Evolutionary conservation across 2,888 invertebrate genomes (phyloP).

Genomic region (Augochlorella aurata): DNA sequence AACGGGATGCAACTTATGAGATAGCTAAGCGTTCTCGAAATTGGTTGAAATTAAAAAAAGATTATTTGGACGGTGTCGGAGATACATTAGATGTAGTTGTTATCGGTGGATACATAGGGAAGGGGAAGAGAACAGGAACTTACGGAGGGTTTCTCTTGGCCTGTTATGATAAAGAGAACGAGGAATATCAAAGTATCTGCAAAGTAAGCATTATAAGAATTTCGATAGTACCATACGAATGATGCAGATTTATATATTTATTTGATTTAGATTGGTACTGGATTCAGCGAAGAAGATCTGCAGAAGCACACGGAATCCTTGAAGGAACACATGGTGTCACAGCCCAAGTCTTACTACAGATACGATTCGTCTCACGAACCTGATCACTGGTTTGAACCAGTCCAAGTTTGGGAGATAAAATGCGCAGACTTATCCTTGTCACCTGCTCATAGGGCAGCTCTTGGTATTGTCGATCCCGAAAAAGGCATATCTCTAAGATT

Average conservation of each 20-base stretch:
- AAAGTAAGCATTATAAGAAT: constrained; percentile 85
- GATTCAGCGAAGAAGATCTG: constrained; percentile 96
- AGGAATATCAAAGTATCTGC: constrained; percentile 96
- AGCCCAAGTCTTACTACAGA: constrained; percentile 91
- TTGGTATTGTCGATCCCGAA: constrained; percentile 92
- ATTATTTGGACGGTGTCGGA: constrained; percentile 97
- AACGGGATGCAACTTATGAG: constrained; percentile 95
- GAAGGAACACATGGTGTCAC: constrained; percentile 88
- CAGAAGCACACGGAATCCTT: constrained; percentile 89
- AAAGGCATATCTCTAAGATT: constrained; percentile 97
- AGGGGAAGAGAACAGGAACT: constrained; percentile 95
- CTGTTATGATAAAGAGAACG: constrained; percentile 94
- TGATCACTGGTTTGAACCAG: constrained; percentile 95
- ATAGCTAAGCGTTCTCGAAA: constrained; percentile 97
- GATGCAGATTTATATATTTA: background rate
- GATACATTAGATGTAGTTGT: constrained; percentile 98
- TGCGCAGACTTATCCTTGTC: constrained; percentile 98
- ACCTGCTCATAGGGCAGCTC: constrained; percentile 94
- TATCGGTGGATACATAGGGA: constrained; percentile 96
- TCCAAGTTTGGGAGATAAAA: constrained; percentile 97
- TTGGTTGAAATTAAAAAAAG: constrained; percentile 98
- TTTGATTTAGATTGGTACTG: constrained; percentile 89
- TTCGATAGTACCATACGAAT: background rate
- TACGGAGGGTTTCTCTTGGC: constrained; percentile 98
- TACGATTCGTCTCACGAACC: constrained; percentile 89